Evolutionary conservation across 2,888 invertebrate species (phyloP), one percentile per base, ranked within the genome.

Genomic region (Rhyacophila evoluta): DNA sequence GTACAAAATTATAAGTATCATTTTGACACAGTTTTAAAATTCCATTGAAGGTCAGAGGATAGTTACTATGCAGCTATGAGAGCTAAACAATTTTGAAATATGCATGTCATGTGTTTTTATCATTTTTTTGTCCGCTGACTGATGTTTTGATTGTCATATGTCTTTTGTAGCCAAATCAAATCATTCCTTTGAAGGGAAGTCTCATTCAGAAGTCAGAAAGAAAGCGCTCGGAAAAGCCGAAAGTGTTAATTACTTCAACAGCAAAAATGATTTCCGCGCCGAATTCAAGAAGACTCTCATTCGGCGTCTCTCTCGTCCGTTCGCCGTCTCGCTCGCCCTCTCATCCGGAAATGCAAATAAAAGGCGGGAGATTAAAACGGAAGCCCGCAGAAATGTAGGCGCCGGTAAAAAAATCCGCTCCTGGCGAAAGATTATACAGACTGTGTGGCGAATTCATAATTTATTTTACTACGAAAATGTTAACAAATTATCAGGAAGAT

Each of bases 241-340:
- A 67, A 68, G 55, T 55, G 39, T 69, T 68, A 37, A 68, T 72
- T 37, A 72, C 38, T 27, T 27, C 36, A 38, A 37, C 36, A 55
- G 55, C 19, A 19, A 55, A 55, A 55, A 55, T 55, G 55, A 55
- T 55, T 55, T 55, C 55, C 55, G 36, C 37, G 36, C 27, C 15
- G 27, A 27, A 70, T 29, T 36, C 27, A 70, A 70, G 33, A 37
- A n/a, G 37, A 36, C 36, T 72, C 38, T 28, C n/a, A n/a, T n/a
- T 38, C 85, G 85, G 85, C 85, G 85, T 83, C 84, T 84, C 83
- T 83, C 33, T 70, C 80, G 78, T 81, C 83, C 77, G 72, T 83
- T 38, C 72, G 76, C 75, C 72, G 72, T 68, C 75, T 19, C 74
- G 33, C 36, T 36, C 74, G 67, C 72, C 75, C 41, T 69, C 41